phyloP scores from a whole-genome alignment of 2,113 vertebrate species.

The Burhinus oedicnemus region DNA sequence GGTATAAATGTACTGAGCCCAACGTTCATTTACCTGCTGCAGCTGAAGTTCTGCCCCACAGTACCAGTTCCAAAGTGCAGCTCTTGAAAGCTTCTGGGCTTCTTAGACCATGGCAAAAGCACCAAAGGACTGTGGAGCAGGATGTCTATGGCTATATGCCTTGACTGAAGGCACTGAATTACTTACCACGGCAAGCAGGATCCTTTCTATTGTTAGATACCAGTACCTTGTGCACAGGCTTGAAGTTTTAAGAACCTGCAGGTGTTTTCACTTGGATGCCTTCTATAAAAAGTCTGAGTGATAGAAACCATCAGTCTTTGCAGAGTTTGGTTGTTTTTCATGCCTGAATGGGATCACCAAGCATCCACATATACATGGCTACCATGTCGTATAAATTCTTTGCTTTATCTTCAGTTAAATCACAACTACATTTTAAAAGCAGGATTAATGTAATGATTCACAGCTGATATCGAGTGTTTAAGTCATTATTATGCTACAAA shows the following conservation, averaged over 20 bases:
- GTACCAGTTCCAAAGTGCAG: neutral
- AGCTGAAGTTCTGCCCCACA: neutral
- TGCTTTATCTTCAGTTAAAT: neutral
- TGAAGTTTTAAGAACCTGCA: neutral
- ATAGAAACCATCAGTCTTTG: neutral
- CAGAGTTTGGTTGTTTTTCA: neutral
- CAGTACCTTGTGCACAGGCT: neutral
- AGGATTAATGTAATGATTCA: neutral
- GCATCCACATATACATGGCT: neutral
- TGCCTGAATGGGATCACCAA: neutral
- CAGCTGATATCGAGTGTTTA: neutral
- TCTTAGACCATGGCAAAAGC: neutral
- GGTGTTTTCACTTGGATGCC: neutral
- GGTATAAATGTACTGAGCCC: neutral
- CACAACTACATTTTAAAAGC: neutral
- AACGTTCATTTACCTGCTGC: neutral
- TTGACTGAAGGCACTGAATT: neutral
- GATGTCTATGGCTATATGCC: neutral
- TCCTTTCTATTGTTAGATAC: neutral
- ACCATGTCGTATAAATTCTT: neutral
- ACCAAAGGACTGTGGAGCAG: neutral
- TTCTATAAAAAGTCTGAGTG: neutral
- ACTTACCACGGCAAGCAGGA: neutral
- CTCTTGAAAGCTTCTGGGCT: neutral
- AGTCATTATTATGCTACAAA: slow-evolving; percentile 10